A percentile compares a stretch with the other conserved stretches of the same genome.
Conservation (phyloP, 2,113 vertebrate genomes). For the Microtus oregoni region DNA sequence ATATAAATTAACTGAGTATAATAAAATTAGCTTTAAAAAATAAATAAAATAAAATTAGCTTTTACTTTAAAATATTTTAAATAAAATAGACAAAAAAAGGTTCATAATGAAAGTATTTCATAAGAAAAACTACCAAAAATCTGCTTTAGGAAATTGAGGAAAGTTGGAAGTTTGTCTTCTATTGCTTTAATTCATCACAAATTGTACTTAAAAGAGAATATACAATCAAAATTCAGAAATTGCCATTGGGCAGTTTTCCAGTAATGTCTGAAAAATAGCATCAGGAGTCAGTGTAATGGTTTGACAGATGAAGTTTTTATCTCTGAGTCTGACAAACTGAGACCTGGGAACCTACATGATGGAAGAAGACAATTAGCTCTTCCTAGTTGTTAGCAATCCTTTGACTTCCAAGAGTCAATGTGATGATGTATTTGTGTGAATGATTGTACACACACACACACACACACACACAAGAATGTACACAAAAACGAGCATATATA, state of each 20-base stretch:
- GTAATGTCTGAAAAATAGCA: neutral
- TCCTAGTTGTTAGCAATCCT: neutral
- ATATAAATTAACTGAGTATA: neutral
- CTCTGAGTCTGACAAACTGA: neutral
- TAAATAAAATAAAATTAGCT: neutral
- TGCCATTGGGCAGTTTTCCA: neutral
- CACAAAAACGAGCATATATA: neutral
- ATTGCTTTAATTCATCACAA: neutral
- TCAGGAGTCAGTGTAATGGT: neutral
- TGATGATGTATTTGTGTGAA: neutral
- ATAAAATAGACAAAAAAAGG: neutral
- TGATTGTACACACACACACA: neutral
- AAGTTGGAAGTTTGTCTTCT: neutral
- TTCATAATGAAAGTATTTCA: neutral
- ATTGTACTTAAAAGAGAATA: neutral
- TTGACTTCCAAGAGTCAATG: no score
- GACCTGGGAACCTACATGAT: neutral
- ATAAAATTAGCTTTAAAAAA: neutral
- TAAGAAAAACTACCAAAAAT: neutral
- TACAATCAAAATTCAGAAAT: neutral
- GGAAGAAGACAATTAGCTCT: neutral
- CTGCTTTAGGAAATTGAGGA: neutral
- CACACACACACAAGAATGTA: neutral
- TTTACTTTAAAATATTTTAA: neutral
- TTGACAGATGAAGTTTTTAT: neutral